Evolutionary conservation across 2,797 vertebrate species (phyloP), one percentile per base, ranked within the genome.

Genomic region (Chiroxiphia lanceolata): DNA sequence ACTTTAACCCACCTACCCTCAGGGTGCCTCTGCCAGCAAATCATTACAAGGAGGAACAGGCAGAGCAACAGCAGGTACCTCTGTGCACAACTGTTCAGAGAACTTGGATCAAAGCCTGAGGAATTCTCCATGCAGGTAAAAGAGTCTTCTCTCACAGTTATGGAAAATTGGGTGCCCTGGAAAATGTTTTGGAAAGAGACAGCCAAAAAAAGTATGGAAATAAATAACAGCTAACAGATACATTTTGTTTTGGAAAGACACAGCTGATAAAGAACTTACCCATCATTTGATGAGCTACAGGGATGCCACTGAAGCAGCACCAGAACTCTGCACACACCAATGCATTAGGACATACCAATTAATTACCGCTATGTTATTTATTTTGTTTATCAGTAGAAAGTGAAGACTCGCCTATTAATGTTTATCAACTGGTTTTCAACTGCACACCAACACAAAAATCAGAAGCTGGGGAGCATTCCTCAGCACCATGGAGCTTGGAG

Each of bases 151-250:
- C n/a, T 87, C 25, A 57, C 1, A 65, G 18, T 34, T 78, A 59
- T 11, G 1, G 6, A 42, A 26, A 76, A 61, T 36, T 2, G 6
- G 6, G 6, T 53, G 29, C 11, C 15, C 27, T 9, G 1, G 21
- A 64, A 60, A 48, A 36, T 0, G 0, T 22, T 82, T 36, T 3
- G 0, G 3, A 34, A 34, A 69, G 40, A 51, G 11, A 47, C 27
- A 51, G 12, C 11, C 36, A 71, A 36, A 27, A 16, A 76, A 29
- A 38, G 7, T 9, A 9, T 3, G 29, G 19, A 64, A 81, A 70
- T 19, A 78, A 75, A 8, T 9, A 78, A 33, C 8, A 40, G 44
- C 42, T 68, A 15, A 16, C 27, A 59, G 44, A 45, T 1, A 3
- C 15, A 6, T 40, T 90, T 78, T 31, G 11, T 38, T 26, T 76